These are phyloP conservation scores for Heteronetta atricapilla DNA, from an alignment of 2,113 vertebrate genomes.

Conservation along the genomic window DNA sequence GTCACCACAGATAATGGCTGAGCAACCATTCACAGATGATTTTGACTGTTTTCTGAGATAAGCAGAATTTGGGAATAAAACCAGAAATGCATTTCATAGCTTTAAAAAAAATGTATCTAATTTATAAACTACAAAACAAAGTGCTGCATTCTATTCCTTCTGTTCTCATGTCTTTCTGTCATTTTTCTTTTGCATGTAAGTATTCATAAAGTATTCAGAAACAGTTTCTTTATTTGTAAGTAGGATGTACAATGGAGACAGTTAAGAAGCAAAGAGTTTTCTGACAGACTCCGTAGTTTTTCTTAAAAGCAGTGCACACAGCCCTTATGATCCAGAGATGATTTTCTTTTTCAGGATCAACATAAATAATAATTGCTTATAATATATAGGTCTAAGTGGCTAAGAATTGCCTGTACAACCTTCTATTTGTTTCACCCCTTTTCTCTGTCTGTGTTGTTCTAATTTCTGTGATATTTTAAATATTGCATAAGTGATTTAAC, in stretches of 20 bases:
- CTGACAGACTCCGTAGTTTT: not conserved
- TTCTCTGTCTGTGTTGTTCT: not conserved
- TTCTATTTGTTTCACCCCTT: not conserved
- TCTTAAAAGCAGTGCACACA: not conserved
- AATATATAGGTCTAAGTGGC: not conserved
- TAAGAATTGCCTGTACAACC: not conserved
- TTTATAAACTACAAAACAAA: constrained; percentile 55
- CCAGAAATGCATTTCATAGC: not conserved
- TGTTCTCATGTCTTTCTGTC: constrained; percentile 22
- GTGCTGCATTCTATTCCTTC: not conserved
- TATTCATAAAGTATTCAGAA: constrained; percentile 60
- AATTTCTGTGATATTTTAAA: not conserved
- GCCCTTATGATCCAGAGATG: not conserved
- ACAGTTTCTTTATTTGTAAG: constrained; percentile 23
- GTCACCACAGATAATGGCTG: not conserved
- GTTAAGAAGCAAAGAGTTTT: not conserved
- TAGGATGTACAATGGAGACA: not conserved
- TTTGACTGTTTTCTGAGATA: constrained; percentile 14
- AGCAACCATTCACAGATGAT: not conserved
- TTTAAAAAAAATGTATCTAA: not conserved
- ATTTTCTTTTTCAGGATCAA: not conserved
- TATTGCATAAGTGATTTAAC: not conserved
- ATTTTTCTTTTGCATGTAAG: constrained; percentile 31
- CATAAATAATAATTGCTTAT: not conserved
- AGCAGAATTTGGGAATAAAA: not conserved